Conservation (phyloP, 2,113 vertebrate species). For the Alethe diademata region DNA sequence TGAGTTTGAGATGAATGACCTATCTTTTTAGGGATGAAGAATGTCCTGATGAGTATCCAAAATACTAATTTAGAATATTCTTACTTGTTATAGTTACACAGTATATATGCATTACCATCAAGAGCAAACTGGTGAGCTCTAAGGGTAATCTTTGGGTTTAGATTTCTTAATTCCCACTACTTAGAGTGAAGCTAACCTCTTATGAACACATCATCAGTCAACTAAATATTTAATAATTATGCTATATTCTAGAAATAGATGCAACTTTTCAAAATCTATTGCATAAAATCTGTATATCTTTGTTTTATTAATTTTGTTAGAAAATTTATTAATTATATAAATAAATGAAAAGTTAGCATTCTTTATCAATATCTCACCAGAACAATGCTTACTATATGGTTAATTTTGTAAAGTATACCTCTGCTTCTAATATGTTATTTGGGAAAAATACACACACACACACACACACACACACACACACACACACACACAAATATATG, state of each 20-base stretch:
- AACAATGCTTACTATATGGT: not conserved
- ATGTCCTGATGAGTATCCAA: not conserved
- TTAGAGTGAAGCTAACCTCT: not conserved
- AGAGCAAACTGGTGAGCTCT: not conserved
- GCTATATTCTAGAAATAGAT: not conserved
- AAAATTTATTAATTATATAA: not conserved
- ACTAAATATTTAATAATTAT: not conserved
- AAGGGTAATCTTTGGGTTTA: not conserved
- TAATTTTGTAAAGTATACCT: not conserved
- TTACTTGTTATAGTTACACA: not conserved
- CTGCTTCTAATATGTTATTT: not conserved
- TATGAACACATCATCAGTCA: not conserved
- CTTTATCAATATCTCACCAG: not conserved
- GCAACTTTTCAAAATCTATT: not conserved
- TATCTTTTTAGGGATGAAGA: not conserved
- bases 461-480: accelerated
- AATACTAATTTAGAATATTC: not conserved
- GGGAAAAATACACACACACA: not conserved
- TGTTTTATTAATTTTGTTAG: not conserved
- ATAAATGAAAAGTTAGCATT: not conserved
- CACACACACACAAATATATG: not conserved
- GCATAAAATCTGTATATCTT: not conserved
- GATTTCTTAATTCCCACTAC: not conserved
- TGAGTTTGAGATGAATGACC: not conserved
- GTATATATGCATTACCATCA: not conserved